Base-by-base conservation (phyloP, 1,140 invertebrate species). In the Dinoponera quadriceps region DNA sequence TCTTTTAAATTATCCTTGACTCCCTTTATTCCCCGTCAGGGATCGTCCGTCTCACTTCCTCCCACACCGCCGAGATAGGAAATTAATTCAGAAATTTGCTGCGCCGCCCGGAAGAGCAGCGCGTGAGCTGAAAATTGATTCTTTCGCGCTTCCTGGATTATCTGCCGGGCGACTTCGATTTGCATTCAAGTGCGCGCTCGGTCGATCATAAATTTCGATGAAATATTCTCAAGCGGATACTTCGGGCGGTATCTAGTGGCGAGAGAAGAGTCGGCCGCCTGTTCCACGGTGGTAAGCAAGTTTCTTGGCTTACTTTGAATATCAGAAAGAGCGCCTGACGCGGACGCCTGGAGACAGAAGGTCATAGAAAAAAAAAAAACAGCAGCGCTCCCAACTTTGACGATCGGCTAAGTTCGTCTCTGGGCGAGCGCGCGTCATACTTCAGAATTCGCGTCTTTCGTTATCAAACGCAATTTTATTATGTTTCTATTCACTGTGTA, bases 191-290 rank as follows among this genome's bases (percentile, higher is more conserved):
- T 59, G 27, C 49, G 51, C 18, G 18, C 14, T n/a, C 27, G 44
- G 49, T 82, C 84, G 85, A 87, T 87, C 85, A 83, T 86, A 87
- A 86, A 87, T 87, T 87, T 78, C 80, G 55, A 71, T 62, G 38
- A 74, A 83, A 66, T 75, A 74, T 63, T 48, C 55, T 60, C 38
- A 16, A 86, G 69, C 73, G 27, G 69, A 55, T 86, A 55, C 81
- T 87, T 71, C 16, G 81, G 69, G 86, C 74, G 65, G 73, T 66
- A 74, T 68, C 55, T 59, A 59, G 13, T 54, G 73, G 74, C 3
- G 38, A 44, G 9, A 44, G 38, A 44, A 80, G 60, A 74, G 62
- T 84, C 22, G 3, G 16, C 22, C 25, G 59, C 48, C 84, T 54
- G 29, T 72, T 73, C 72, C 18, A 60, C 59, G 72, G 9, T 62